A percentile compares a stretch with the other conserved stretches of the same genome.
Conservation (phyloP, 2,888 invertebrate genomes). For the Synanthedon formicaeformis region DNA sequence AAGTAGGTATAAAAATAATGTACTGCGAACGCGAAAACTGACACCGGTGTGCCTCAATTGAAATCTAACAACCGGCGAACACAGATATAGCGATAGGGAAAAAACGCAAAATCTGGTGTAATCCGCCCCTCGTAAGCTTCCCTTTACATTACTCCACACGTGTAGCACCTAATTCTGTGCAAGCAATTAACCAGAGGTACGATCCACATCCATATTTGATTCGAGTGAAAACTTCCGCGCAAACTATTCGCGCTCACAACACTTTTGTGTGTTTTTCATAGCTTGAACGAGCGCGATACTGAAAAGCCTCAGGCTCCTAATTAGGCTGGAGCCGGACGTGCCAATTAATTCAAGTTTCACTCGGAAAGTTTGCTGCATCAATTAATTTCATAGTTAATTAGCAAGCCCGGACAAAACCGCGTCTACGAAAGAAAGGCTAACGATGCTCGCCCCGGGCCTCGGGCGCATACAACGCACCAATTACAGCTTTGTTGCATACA, state of each 20-base stretch:
- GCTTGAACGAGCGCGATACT: slow-evolving; percentile 61
- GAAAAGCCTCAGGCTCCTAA: slow-evolving; percentile 69
- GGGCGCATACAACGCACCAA: slow-evolving; percentile 58
- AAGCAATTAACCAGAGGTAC: slow-evolving; percentile 5
- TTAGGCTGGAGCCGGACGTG: slow-evolving; percentile 70
- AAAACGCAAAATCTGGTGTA: neutral
- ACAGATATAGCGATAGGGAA: neutral
- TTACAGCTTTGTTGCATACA: slow-evolving; percentile 53
- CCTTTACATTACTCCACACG: neutral
- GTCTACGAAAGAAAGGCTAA: slow-evolving; percentile 63
- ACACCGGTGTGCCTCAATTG: too few relatives aligned
- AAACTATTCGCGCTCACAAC: slow-evolving; percentile 46
- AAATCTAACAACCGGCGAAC: neutral
- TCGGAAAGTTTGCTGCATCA: slow-evolving; percentile 70
- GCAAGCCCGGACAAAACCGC: slow-evolving; percentile 63
- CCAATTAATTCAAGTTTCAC: slow-evolving; percentile 72
- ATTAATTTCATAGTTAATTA: slow-evolving; percentile 72
- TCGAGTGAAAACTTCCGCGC: slow-evolving; percentile 22
- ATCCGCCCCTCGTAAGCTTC: neutral
- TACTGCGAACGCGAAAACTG: too few relatives aligned
- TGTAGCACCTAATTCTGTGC: slow-evolving; percentile 1
- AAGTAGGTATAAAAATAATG: too few relatives aligned
- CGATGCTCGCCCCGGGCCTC: slow-evolving; percentile 56
- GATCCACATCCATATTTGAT: slow-evolving; percentile 11
- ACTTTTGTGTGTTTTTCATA: slow-evolving; percentile 67